phyloP scores from a whole-genome alignment of 2,797 vertebrate species.

The Enteromius fasciolatus region DNA sequence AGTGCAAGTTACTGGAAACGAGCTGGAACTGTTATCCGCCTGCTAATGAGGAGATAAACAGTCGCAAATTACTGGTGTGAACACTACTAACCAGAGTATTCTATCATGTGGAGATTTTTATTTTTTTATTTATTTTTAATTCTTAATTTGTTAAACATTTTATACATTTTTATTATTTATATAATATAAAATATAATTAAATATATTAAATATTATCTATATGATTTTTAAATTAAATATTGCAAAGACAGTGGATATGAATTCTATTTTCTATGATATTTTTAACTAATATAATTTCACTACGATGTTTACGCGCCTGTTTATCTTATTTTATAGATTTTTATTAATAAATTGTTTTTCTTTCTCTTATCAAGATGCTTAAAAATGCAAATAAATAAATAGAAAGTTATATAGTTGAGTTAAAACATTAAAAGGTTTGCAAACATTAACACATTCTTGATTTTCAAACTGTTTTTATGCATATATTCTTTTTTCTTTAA shows the following conservation, averaged over 20 bases:
- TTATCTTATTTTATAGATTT: background rate
- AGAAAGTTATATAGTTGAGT: background rate
- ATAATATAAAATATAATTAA: background rate
- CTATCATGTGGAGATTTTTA: constrained; percentile 22
- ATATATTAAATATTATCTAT: background rate
- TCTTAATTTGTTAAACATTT: background rate
- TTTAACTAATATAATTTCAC: background rate
- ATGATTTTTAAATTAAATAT: background rate
- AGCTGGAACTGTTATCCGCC: constrained; percentile 56
- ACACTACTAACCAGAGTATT: constrained; percentile 26
- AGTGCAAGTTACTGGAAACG: constrained; percentile 60
- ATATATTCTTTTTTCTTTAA: background rate
- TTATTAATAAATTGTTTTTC: background rate
- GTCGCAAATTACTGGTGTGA: constrained; percentile 47
- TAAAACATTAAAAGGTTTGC: background rate
- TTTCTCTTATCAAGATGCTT: background rate
- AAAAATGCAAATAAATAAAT: background rate
- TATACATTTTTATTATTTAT: background rate
- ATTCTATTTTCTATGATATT: background rate
- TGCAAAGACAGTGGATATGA: background rate
- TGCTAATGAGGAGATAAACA: constrained; percentile 58
- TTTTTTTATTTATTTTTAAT: background rate
- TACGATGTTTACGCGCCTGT: background rate
- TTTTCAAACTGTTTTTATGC: background rate
- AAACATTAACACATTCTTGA: background rate